Evolutionary conservation across 2,113 vertebrate genomes (phyloP).

Genomic region (Otolemur garnettii): DNA sequence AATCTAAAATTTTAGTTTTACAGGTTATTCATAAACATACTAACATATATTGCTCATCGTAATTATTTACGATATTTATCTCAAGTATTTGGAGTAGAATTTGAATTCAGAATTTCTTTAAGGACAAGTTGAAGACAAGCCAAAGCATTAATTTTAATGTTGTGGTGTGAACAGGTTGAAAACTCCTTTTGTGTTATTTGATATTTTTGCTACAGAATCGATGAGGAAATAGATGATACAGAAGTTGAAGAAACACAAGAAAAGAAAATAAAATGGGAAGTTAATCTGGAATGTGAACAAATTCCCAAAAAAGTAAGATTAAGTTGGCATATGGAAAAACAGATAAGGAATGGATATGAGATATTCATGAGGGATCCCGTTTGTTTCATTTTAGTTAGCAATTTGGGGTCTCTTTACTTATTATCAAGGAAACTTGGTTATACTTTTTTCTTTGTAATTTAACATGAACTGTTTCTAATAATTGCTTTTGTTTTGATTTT

Average conservation of each 20-base stretch:
- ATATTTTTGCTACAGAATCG: constrained; percentile 79
- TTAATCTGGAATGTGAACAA: constrained; percentile 67
- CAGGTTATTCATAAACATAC: not conserved
- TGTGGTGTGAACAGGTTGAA: constrained; percentile 48
- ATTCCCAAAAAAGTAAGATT: constrained; percentile 79
- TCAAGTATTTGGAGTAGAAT: constrained; percentile 28
- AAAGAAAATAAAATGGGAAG: constrained; percentile 76
- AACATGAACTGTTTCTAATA: not conserved
- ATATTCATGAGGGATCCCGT: not conserved
- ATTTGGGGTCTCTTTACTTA: constrained; percentile 11
- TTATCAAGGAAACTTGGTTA: not conserved
- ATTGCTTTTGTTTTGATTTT: constrained; percentile 24
- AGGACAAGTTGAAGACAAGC: constrained; percentile 48
- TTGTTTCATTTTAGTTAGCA: constrained; percentile 40
- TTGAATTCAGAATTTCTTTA: constrained; percentile 56
- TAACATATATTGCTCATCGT: not conserved
- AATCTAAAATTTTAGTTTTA: constrained; percentile 39
- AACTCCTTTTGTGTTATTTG: constrained; percentile 67
- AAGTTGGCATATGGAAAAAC: constrained; percentile 1
- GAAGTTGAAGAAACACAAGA: constrained; percentile 76
- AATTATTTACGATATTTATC: constrained; percentile 23
- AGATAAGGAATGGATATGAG: constrained; percentile 26
- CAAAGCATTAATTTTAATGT: constrained; percentile 30
- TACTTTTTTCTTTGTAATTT: constrained; percentile 17
- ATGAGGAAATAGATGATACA: constrained; percentile 70